Percentiles rank a stretch among this genome's conserved stretches.
These are phyloP conservation scores for Spea multiplicata DNA, from an alignment of 2,113 vertebrate genomes.

Conservation along the genomic window DNA sequence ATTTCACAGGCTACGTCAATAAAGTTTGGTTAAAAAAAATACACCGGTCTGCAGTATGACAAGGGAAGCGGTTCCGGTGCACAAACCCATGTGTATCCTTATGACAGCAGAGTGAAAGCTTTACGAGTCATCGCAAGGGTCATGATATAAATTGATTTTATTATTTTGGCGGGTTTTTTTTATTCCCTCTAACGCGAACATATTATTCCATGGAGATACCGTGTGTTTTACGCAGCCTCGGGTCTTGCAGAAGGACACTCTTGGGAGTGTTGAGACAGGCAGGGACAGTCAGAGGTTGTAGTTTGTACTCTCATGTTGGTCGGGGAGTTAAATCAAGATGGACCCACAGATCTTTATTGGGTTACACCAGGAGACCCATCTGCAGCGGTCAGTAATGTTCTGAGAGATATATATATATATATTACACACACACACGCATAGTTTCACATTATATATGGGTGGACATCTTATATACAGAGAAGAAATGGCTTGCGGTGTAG, in stretches of 20 bases:
- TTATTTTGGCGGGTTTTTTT: neutral
- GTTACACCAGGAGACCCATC: too few relatives aligned
- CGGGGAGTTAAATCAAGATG: neutral
- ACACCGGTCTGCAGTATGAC: neutral
- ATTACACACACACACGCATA: too few relatives aligned
- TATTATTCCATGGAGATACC: constrained; percentile 10
- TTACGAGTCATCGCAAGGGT: neutral
- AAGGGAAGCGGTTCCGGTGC: neutral
- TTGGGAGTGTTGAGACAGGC: neutral
- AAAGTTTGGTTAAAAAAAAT: neutral
- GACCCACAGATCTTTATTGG: neutral
- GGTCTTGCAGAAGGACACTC: neutral
- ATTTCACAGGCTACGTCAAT: neutral
- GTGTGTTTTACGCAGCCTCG: neutral
- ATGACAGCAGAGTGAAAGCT: neutral
- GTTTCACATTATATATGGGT: too few relatives aligned
- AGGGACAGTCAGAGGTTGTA: neutral
- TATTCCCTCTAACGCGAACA: neutral
- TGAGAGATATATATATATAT: too few relatives aligned
- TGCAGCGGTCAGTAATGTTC: neutral
- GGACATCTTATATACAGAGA: too few relatives aligned
- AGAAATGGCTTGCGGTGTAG: too few relatives aligned
- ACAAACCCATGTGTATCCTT: constrained; percentile 2
- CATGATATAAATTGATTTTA: neutral
- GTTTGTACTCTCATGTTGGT: neutral